phyloP scores from a whole-genome alignment of 2,888 invertebrate species.

The Hypomecis punctinalis region DNA sequence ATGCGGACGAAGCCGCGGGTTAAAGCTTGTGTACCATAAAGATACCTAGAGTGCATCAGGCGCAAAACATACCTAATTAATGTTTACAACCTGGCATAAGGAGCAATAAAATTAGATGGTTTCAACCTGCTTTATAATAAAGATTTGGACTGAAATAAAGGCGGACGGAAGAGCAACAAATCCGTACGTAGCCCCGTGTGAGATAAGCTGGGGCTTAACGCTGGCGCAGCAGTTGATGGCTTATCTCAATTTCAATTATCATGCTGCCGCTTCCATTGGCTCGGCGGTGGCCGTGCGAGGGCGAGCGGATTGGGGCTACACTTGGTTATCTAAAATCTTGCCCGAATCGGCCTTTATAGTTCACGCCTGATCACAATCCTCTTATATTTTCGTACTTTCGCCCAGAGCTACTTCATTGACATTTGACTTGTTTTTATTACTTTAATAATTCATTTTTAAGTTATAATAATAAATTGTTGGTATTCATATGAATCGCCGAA shows the following conservation, averaged over 20 bases:
- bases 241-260: constrained; percentile 84
- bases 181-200: constrained; percentile 71
- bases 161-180: constrained; percentile 71
- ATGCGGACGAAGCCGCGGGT: no score
- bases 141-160: constrained; percentile 71
- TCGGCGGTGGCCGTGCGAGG: constrained; percentile 63
- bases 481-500: no score
- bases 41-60: no score
- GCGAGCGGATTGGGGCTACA: constrained; percentile 69
- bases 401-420: background rate
- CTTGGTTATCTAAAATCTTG: constrained; percentile 76
- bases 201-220: constrained; percentile 80
- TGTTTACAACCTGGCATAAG: no score
- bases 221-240: constrained; percentile 77
- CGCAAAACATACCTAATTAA: no score
- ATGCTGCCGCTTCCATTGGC: constrained; percentile 80
- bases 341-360: constrained; percentile 71
- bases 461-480: no score
- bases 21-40: no score
- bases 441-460: no score
- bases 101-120: no score
- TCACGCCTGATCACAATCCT: constrained; percentile 65
- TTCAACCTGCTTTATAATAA: constrained; percentile 69
- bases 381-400: constrained; percentile 37
- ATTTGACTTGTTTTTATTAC: no score